phyloP scores from a whole-genome alignment of 2,888 invertebrate species.

The Acleris cristana region DNA sequence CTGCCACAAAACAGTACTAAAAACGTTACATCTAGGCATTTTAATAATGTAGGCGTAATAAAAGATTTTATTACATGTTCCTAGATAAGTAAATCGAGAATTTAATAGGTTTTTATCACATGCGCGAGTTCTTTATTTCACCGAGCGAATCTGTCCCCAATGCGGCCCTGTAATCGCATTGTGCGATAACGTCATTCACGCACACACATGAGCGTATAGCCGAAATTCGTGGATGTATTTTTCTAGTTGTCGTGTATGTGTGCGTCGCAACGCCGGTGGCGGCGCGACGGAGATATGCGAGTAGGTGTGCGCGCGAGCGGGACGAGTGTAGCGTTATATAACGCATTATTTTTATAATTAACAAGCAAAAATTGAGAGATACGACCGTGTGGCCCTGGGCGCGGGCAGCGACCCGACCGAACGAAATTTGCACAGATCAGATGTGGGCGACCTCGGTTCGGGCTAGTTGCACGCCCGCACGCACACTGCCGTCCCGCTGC shows the following conservation, averaged over 20 bases:
- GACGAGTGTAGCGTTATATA: conserved; percentile 72
- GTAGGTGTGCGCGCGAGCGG: conserved; percentile 49
- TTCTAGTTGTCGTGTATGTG: conserved; percentile 69
- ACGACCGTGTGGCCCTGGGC: conserved; percentile 78
- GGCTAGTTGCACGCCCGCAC: conserved; percentile 72
- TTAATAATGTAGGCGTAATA: background rate
- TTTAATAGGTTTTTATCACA: background rate
- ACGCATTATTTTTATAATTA: conserved; percentile 85
- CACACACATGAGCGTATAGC: conserved; percentile 69
- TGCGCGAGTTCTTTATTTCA: conserved; percentile 25
- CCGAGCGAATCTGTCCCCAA: conserved; percentile 48
- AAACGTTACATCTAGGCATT: background rate
- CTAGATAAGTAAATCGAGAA: background rate
- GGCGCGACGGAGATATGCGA: conserved; percentile 55
- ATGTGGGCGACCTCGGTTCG: conserved; percentile 82
- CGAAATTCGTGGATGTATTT: conserved; percentile 81
- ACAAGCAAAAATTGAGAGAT: conserved; percentile 83
- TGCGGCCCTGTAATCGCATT: conserved; percentile 81
- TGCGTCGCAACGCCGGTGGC: conserved; percentile 65
- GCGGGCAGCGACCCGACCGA: conserved; percentile 77
- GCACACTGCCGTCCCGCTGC: conserved; percentile 50
- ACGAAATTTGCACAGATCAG: conserved; percentile 83
- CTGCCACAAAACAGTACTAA: background rate
- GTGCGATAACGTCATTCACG: conserved; percentile 81
- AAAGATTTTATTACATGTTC: background rate